Conservation (phyloP, 2,888 invertebrate species). For the Anoncus sp. region DNA sequence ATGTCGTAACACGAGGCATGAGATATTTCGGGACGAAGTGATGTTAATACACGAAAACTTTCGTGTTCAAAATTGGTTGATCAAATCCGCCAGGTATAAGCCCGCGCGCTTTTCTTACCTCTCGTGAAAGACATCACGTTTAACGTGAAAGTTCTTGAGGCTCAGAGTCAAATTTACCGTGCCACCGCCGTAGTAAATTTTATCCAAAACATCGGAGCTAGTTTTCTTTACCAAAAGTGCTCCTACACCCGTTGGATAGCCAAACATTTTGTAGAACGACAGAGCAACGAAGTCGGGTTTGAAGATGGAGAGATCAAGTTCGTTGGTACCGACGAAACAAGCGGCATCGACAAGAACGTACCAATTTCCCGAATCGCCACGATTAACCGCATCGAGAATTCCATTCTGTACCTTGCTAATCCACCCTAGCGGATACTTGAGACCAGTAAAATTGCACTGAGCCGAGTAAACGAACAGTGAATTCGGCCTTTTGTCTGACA, state of each 20-base stretch:
- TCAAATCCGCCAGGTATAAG: background rate
- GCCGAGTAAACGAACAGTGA: slow-evolving; percentile 94
- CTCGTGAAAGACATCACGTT: slow-evolving; percentile 88
- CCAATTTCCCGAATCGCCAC: slow-evolving; percentile 85
- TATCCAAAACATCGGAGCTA: slow-evolving; percentile 86
- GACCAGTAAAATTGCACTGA: slow-evolving; percentile 97
- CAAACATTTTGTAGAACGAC: slow-evolving; percentile 99
- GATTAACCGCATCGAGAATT: slow-evolving; percentile 83
- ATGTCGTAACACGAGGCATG: no score
- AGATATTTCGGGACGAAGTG: no score
- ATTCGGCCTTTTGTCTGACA: no score
- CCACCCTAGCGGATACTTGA: slow-evolving; percentile 93
- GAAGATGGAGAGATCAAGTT: slow-evolving; percentile 88
- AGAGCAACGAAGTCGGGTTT: slow-evolving; percentile 95
- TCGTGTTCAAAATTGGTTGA: no score
- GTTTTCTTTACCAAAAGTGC: slow-evolving; percentile 91
- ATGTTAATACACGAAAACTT: no score
- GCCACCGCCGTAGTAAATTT: slow-evolving; percentile 96
- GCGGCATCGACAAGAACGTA: slow-evolving; percentile 95
- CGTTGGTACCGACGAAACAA: slow-evolving; percentile 90
- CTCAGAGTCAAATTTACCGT: slow-evolving; percentile 94
- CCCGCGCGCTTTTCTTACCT: slow-evolving; percentile 85
- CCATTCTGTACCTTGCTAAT: slow-evolving; percentile 87
- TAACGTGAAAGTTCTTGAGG: slow-evolving; percentile 88
- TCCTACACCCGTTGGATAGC: slow-evolving; percentile 97